Percentiles rank a stretch among this genome's conserved stretches.
Evolutionary conservation across 2,113 vertebrate genomes (phyloP).

Genomic region (Anguilla rostrata): DNA sequence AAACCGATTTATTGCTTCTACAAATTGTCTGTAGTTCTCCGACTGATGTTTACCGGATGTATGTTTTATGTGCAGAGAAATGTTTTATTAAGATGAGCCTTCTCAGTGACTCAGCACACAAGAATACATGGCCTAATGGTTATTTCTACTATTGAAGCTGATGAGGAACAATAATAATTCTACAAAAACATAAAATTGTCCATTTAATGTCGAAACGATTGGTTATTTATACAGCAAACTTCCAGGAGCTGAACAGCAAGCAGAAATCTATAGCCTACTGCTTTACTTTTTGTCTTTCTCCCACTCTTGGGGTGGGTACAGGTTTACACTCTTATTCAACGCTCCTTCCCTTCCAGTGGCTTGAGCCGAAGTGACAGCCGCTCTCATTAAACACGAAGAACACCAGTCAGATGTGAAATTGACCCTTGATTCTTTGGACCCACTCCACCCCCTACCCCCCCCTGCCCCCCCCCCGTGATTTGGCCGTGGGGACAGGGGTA

Average conservation of each 20-base stretch:
- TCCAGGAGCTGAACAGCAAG: not conserved
- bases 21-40: not conserved
- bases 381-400: conserved; percentile 51
- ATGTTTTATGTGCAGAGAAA: too few species aligned
- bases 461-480: conserved; percentile 21
- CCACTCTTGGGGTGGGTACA: conserved; percentile 1
- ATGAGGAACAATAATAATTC: not conserved
- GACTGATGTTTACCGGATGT: not conserved
- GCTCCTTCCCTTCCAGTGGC: conserved; percentile 37
- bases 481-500: conserved; percentile 20
- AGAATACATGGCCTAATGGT: not conserved
- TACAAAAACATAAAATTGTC: not conserved
- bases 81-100: too few species aligned
- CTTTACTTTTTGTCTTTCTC: not conserved
- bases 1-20: not conserved
- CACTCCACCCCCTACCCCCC: conserved; percentile 29
- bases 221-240: not conserved
- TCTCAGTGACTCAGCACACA: not conserved
- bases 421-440: conserved; percentile 39
- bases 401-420: conserved; percentile 58
- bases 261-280: conserved; percentile 9
- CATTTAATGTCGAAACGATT: not conserved
- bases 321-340: conserved; percentile 26
- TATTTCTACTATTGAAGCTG: not conserved
- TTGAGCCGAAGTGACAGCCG: conserved; percentile 48